These are phyloP conservation scores for Syngnathus acus DNA, from an alignment of 2,797 vertebrate genomes.

Conservation along the genomic window DNA sequence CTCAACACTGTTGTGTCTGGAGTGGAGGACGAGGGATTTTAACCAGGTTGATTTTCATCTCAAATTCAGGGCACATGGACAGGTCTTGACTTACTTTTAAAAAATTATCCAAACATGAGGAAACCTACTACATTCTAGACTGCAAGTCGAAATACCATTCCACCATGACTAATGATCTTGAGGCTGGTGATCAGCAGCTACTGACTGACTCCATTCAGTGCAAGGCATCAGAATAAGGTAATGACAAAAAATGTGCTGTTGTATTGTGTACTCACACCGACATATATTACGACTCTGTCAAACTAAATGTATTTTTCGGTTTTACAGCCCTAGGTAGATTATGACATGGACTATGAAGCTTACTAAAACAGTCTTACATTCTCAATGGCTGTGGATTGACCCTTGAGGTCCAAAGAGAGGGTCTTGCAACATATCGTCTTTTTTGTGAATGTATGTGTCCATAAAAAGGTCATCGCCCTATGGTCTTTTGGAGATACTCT, in stretches of 20 bases:
- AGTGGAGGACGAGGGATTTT: neutral
- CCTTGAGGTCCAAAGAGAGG: neutral
- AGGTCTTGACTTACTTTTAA: neutral
- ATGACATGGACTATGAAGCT: neutral
- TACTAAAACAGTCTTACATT: neutral
- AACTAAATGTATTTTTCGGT: neutral
- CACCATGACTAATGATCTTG: slow-evolving; percentile 5
- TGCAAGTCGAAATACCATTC: neutral
- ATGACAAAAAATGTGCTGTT: neutral
- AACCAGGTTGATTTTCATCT: neutral
- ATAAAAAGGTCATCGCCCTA: slow-evolving; percentile 21
- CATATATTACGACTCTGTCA: neutral
- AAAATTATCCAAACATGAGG: neutral
- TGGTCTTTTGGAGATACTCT: slow-evolving; percentile 23
- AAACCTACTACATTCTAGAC: neutral
- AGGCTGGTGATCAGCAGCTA: neutral
- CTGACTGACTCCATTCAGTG: neutral
- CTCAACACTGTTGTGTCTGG: neutral
- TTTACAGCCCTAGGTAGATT: neutral
- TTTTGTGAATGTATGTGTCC: slow-evolving; percentile 21
- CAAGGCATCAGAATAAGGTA: slow-evolving; percentile 4
- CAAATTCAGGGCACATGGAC: neutral
- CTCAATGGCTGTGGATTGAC: neutral
- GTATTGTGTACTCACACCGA: neutral
- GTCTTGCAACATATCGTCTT: slow-evolving; percentile 12